phyloP scores from a whole-genome alignment of 2,888 invertebrate genomes.

The Pristionchus arcanus region DNA sequence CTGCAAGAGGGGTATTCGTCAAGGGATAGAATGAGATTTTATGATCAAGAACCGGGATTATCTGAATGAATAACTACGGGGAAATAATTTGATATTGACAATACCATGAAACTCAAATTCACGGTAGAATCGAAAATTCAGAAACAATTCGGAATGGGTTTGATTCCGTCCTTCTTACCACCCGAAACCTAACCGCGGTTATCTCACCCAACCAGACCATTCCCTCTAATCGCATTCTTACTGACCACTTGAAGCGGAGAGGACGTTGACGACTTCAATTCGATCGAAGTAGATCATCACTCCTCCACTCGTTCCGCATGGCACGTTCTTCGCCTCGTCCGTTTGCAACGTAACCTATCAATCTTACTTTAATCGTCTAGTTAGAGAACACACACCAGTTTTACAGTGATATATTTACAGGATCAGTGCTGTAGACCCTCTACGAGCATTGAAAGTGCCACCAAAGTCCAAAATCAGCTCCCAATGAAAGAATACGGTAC shows the following conservation, averaged over 20 bases:
- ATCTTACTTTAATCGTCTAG: too few relatives aligned
- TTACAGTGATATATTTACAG: too few relatives aligned
- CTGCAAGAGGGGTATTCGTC: constrained; percentile 81
- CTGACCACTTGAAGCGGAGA: constrained; percentile 87
- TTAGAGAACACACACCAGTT: too few relatives aligned
- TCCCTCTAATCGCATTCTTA: constrained; percentile 52
- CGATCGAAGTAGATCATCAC: constrained; percentile 94
- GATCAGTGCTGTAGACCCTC: too few relatives aligned
- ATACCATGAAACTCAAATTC: too few relatives aligned
- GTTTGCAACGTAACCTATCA: constrained; percentile 91
- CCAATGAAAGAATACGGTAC: constrained; percentile 33
- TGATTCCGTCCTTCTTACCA: too few relatives aligned
- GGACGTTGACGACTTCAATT: constrained; percentile 92
- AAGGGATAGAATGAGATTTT: not conserved
- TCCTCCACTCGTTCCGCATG: constrained; percentile 93
- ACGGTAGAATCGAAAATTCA: too few relatives aligned
- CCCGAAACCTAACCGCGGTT: not conserved
- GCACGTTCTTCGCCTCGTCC: constrained; percentile 94
- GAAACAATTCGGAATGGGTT: too few relatives aligned
- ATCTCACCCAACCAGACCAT: not conserved
- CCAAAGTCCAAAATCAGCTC: not conserved
- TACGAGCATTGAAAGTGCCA: not conserved
- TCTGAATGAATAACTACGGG: not conserved
- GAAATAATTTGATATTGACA: not conserved
- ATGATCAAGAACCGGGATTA: not conserved